Evolutionary conservation across 2,888 invertebrate genomes (phyloP).

Genomic region (Chloromyia formosa): DNA sequence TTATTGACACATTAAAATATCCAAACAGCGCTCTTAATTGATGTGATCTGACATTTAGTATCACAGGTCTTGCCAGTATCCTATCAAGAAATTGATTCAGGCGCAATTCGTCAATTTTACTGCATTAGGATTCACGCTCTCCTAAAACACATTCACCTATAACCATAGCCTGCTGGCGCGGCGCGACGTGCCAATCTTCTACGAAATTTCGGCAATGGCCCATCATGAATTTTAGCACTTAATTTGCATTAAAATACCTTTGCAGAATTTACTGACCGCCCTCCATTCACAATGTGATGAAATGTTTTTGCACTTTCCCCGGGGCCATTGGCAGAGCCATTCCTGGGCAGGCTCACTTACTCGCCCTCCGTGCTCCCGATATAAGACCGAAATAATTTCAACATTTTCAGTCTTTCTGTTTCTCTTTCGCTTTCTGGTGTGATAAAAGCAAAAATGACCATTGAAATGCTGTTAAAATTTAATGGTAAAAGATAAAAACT

Average conservation of each 20-base stretch:
- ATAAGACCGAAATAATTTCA: conserved; percentile 7
- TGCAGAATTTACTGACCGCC: conserved; percentile 9
- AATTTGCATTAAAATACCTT: conserved; percentile 42
- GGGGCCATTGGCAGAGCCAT: neutral
- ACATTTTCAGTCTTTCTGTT: neutral
- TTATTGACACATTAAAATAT: neutral
- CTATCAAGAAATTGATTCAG: conserved; percentile 24
- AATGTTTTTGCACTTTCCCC: neutral
- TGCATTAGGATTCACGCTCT: conserved; percentile 4
- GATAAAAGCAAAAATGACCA: conserved; percentile 19
- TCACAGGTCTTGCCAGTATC: neutral
- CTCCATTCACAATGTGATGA: conserved; percentile 10
- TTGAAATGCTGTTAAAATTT: conserved; percentile 41
- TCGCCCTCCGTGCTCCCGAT: too few species aligned
- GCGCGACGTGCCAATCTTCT: too few species aligned
- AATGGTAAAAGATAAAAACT: conserved; percentile 41
- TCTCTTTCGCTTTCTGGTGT: neutral
- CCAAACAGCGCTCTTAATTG: neutral
- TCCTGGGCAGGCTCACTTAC: neutral
- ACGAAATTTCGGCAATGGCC: too few species aligned
- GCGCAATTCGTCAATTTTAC: neutral
- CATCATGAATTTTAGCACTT: conserved; percentile 38
- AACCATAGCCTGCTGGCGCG: neutral
- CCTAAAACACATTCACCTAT: neutral
- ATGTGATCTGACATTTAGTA: conserved; percentile 9